Evolutionary conservation across 2,113 vertebrate genomes (phyloP), one percentile per base, ranked within the genome.

Genomic region (Ptychochromis oligacanthus): DNA sequence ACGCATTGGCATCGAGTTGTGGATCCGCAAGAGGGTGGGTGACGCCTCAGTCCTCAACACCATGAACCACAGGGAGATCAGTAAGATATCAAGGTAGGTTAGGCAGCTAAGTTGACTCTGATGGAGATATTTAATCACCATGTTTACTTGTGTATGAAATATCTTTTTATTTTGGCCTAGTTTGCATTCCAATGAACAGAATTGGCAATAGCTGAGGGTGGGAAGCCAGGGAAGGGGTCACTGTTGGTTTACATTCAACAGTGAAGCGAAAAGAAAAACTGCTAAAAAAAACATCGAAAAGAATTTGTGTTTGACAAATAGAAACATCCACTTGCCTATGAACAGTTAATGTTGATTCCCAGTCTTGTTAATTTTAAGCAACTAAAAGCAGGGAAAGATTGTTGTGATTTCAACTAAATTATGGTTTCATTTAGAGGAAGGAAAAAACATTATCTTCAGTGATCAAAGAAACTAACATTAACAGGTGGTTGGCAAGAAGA

Each of bases 11-110:
- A 93, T 96, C 3, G 94, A 96, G 85, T 79, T 97, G 82, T 97
- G 96, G 96, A 95, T 96, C 80, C 95, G 94, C 85, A 96, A 96
- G 77, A 91, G 95, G 54, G 95, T 96, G 26, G 96, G 96, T 2
- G 96, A 97, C 88, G 90, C 93, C 2, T 96, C 96, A 0, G 94
- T 96, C 36, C 95, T 97, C 79, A 95, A 87, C 76, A 94, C 96
- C 84, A 95, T 96, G 94, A 96, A 96, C 91, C 95, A 95, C 85
- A 91, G 94, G 24, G 96, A 97, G 93, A 91, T 96, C 82, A 94
- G 84, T 74, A 96, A 97, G 86, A 96, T 96, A 75, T 94, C 95
- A 60, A 95, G 95, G 96, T 96, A 31, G 24, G 80, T 38, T 15
- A 17, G 10, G 70, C 49, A 36, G 6, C 43, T 26, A 7, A 26